Evolutionary conservation across 1,140 invertebrate genomes (phyloP).

Genomic region (Araneus ventricosus): DNA sequence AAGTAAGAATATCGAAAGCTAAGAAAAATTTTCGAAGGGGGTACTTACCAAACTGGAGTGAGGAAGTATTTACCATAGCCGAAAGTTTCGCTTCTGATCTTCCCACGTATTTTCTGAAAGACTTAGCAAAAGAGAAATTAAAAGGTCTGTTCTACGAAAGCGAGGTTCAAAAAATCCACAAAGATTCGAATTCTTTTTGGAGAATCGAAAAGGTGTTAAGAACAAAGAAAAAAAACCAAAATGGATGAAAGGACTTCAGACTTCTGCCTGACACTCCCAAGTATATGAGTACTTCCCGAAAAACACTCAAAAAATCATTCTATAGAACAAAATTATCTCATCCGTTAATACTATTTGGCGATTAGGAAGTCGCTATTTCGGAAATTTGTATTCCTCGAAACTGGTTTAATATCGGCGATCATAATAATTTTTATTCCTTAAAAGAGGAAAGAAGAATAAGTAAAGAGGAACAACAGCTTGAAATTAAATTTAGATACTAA

Average conservation of each 20-base stretch:
- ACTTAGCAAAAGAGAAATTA: not conserved
- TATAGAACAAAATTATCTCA: constrained; percentile 43
- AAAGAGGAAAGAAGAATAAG: not conserved
- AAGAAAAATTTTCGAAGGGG: not conserved
- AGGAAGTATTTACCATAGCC: constrained; percentile 6
- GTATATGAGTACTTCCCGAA: constrained; percentile 7
- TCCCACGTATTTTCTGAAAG: not conserved
- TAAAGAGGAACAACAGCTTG: not conserved
- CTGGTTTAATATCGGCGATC: constrained; percentile 50
- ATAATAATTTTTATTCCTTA: constrained; percentile 22
- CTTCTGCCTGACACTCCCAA: not conserved
- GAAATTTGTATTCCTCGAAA: constrained; percentile 46
- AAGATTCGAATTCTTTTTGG: constrained; percentile 4
- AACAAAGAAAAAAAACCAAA: constrained; percentile 14
- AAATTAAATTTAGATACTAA: not conserved
- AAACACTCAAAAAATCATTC: constrained; percentile 10
- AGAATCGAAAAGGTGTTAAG: constrained; percentile 44
- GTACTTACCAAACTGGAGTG: constrained; percentile 7
- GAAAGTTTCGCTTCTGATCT: not conserved
- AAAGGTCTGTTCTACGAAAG: not conserved
- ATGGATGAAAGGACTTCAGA: not conserved
- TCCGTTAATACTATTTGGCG: not conserved
- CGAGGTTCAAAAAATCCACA: constrained; percentile 1
- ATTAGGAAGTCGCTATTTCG: not conserved
- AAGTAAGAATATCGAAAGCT: constrained; percentile 32